Percentiles rank a stretch among this genome's conserved stretches.
Evolutionary conservation across 2,888 invertebrate genomes (phyloP).

Genomic region (Philaethria dido): DNA sequence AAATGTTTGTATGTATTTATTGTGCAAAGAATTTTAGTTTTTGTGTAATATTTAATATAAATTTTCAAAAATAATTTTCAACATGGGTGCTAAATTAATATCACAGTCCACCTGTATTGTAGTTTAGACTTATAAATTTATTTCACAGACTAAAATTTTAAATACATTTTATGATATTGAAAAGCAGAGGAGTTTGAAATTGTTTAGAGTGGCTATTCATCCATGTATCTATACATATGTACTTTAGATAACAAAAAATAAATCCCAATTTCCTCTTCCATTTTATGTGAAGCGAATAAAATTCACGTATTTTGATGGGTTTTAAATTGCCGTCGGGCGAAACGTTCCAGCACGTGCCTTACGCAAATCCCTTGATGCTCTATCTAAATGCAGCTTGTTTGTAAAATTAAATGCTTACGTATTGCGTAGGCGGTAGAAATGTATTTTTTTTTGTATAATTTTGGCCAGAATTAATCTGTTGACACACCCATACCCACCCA

Average conservation of each 20-base stretch:
- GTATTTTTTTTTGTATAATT: slow-evolving; percentile 6
- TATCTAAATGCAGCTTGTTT: slow-evolving; percentile 33
- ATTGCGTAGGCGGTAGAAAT: slow-evolving; percentile 11
- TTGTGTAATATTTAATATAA: too few relatives aligned
- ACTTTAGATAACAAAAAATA: slow-evolving; percentile 2
- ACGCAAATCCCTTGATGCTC: slow-evolving; percentile 33
- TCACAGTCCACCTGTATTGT: too few relatives aligned
- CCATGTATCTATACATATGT: neutral
- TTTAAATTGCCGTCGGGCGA: slow-evolving; percentile 31
- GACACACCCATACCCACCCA: too few relatives aligned
- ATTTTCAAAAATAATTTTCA: too few relatives aligned
- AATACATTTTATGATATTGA: neutral
- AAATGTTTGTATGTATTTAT: too few relatives aligned
- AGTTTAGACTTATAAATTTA: too few relatives aligned
- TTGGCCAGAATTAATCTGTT: neutral
- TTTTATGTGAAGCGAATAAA: slow-evolving; percentile 27
- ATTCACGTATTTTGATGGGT: slow-evolving; percentile 34
- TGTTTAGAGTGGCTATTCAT: neutral
- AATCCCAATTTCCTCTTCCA: slow-evolving; percentile 17
- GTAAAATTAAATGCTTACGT: slow-evolving; percentile 28
- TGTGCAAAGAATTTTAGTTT: too few relatives aligned
- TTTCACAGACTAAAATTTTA: neutral
- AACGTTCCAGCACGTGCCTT: slow-evolving; percentile 32
- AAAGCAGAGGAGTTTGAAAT: neutral
- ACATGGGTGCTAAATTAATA: too few relatives aligned